Base-by-base conservation (phyloP, 2,113 vertebrate species). In the Sturnus vulgaris region DNA sequence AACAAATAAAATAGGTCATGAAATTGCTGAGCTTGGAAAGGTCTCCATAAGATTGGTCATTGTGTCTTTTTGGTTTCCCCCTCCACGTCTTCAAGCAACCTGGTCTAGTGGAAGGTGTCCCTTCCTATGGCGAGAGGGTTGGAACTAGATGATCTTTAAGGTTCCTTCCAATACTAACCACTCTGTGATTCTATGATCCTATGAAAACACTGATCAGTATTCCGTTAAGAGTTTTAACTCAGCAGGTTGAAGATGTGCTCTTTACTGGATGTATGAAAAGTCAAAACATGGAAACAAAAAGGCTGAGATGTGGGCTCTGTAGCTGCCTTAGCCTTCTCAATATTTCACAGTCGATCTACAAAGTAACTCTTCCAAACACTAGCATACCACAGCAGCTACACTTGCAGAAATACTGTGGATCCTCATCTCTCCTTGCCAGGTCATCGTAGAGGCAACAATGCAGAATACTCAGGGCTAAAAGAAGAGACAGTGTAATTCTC, bases 341-440 rank as follows among this genome's bases (percentile, higher is more conserved):
- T 20, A 73, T 49, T 69, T 88, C 35, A 69, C 19, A 66, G n/a
- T 3, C 2, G 4, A 65, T 24, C 56, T 55, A 73, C 37, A 81
- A 55, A 86, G 50, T 6, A 73, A 83, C 25, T 39, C 56, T 15
- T n/a, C 24, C 30, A 64, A 53, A 11, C 11, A 50, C 12, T 25
- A 52, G n/a, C 49, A 33, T 1, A 73, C 12, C 13, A 23, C 6
- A 21, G 5, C 0, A 3, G 17, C 30, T 12, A 42, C 3, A 19
- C n/a, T 63, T 63, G 19, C 0, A 3, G 83, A 91, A 80, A 77
- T 20, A 28, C n/a, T 44, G 39, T 13, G 0, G 0, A 4, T 71
- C 27, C 19, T 76, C 3, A 4, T 15, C 17, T 47, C 28, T 65
- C 33, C 47, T 50, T 50, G 42, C 46, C 25, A 71, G 52, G 47